A percentile compares a stretch with the other conserved stretches of the same genome.
Conservation (phyloP, 2,797 vertebrate genomes). For the Falco columbarius region DNA sequence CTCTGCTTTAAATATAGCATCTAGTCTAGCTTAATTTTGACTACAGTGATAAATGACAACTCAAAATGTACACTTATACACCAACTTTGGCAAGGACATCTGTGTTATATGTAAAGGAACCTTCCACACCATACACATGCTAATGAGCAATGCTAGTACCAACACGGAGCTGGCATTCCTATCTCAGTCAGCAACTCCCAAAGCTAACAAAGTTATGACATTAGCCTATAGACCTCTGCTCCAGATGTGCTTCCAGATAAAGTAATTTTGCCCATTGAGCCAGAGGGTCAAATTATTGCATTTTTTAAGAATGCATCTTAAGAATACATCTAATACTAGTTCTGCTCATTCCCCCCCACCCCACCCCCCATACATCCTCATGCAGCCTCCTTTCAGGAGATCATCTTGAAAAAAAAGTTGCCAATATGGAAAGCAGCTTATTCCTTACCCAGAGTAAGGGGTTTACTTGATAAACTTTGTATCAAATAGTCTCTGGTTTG, state of each 20-base stretch:
- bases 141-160: neutral
- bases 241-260: neutral
- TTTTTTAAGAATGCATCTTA: neutral
- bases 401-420: neutral
- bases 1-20: neutral
- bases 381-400: neutral
- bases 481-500: neutral
- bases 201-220: neutral
- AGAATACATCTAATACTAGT: neutral
- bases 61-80: neutral
- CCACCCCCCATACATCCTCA: fast-evolving
- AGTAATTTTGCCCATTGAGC: neutral
- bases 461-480: fast-evolving
- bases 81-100: neutral
- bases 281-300: neutral
- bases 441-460: neutral
- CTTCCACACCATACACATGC: neutral
- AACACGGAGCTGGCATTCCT: neutral
- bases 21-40: neutral
- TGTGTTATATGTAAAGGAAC: neutral
- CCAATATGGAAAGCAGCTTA: neutral
- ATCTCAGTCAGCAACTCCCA: neutral
- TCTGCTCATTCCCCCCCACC: neutral
- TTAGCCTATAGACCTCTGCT: neutral
- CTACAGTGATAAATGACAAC: neutral